phyloP scores from a whole-genome alignment of 2,113 vertebrate species.

The Paralichthys olivaceus region DNA sequence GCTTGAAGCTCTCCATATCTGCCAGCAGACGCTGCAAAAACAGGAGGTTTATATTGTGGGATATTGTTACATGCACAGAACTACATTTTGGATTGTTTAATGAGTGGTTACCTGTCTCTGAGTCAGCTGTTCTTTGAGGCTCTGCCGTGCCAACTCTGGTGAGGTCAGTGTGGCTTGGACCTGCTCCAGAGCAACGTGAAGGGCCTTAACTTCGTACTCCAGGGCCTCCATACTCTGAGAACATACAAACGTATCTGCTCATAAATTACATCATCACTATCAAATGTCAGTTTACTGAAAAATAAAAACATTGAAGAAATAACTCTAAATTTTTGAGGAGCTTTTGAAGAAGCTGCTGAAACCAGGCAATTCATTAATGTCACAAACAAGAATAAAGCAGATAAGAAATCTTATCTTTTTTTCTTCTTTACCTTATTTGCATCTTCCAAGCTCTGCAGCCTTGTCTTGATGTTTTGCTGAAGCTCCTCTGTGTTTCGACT shows the following conservation, averaged over 20 bases:
- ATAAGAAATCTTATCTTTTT: background rate
- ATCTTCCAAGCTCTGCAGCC: conserved; percentile 91
- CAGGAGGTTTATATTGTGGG: background rate
- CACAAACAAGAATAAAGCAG: background rate
- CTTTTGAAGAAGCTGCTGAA: too few relatives aligned
- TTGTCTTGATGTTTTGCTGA: conserved; percentile 85
- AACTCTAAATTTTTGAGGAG: too few relatives aligned
- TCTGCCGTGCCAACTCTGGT: conserved; percentile 91
- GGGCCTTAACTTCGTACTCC: conserved; percentile 89
- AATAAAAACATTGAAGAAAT: background rate
- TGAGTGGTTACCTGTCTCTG: conserved; percentile 89
- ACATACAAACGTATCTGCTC: background rate
- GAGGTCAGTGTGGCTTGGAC: conserved; percentile 90
- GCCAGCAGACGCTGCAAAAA: conserved; percentile 87
- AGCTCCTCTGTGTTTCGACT: conserved; percentile 89
- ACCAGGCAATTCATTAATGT: too few relatives aligned
- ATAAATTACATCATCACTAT: background rate
- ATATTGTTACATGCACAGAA: background rate
- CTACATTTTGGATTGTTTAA: background rate
- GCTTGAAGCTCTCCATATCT: conserved; percentile 96
- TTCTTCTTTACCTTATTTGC: conserved; percentile 86
- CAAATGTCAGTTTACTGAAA: background rate
- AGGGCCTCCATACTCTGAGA: conserved; percentile 93
- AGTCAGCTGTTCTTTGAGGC: conserved; percentile 93
- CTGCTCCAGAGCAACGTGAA: conserved; percentile 91